These are phyloP conservation scores for Gymnosoma rotundatum DNA, from an alignment of 2,888 invertebrate species.

Conservation along the genomic window DNA sequence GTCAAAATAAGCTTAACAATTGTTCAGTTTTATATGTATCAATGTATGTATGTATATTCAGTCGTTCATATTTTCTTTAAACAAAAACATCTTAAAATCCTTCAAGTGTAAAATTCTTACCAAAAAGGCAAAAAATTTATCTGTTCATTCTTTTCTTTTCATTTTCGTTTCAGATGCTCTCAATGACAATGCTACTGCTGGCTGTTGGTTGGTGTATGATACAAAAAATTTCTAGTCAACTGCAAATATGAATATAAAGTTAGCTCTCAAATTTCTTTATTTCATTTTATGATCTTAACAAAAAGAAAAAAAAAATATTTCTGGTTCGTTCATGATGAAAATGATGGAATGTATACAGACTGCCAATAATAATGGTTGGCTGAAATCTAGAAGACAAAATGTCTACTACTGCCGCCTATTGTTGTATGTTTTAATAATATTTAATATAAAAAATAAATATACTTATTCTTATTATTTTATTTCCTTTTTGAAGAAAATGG, in stretches of 20 bases:
- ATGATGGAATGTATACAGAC: slow-evolving; percentile 32
- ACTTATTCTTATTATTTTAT: not conserved
- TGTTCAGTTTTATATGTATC: slow-evolving; percentile 3
- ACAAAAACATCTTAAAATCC: slow-evolving; percentile 70
- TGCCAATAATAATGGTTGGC: slow-evolving; percentile 61
- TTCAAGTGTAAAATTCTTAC: slow-evolving; percentile 71
- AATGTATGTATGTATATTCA: slow-evolving; percentile 21
- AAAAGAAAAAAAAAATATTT: slow-evolving; percentile 7
- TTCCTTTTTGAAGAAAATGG: slow-evolving; percentile 26
- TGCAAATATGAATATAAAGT: not conserved
- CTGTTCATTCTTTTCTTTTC: slow-evolving; percentile 12
- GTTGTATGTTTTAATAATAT: slow-evolving; percentile 55
- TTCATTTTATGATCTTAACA: slow-evolving; percentile 8
- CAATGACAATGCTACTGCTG: slow-evolving; percentile 1
- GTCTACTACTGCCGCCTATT: slow-evolving; percentile 49
- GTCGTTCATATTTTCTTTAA: slow-evolving; percentile 61
- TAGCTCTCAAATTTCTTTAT: not conserved
- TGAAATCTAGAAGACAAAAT: slow-evolving; percentile 52
- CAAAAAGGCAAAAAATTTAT: slow-evolving; percentile 71
- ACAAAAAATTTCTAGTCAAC: slow-evolving; percentile 19
- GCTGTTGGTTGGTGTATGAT: slow-evolving; percentile 15
- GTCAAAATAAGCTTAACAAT: slow-evolving; percentile 57
- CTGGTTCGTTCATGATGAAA: slow-evolving; percentile 23
- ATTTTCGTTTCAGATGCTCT: slow-evolving; percentile 4
- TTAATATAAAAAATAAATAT: slow-evolving; percentile 2